These are phyloP conservation scores for Drosophila rellima DNA, from an alignment of 2,888 invertebrate genomes.

Conservation along the genomic window DNA sequence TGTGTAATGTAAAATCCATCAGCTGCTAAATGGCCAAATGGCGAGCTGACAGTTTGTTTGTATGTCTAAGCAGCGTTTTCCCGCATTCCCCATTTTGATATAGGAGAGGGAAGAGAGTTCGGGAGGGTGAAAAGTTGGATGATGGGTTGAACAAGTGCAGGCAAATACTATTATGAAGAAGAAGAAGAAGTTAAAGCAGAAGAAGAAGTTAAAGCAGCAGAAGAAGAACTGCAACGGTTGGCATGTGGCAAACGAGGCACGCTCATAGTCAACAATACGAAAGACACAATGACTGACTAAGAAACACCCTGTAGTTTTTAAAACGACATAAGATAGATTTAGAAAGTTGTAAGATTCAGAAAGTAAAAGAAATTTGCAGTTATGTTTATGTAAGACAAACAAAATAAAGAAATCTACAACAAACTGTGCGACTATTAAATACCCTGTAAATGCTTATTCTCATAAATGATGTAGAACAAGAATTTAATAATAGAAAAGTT, in stretches of 20 bases:
- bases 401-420: background rate
- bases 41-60: constrained; percentile 76
- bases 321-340: background rate
- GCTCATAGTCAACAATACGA: constrained; percentile 8
- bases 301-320: constrained; percentile 22
- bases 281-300: background rate
- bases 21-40: constrained; percentile 66
- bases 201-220: background rate
- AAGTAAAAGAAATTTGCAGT: background rate
- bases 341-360: too few species aligned
- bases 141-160: constrained; percentile 42
- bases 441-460: background rate
- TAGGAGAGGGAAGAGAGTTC: background rate
- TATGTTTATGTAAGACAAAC: background rate
- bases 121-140: constrained; percentile 8
- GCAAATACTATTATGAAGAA: constrained; percentile 20
- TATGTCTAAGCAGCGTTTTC: constrained; percentile 52
- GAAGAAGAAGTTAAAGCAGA: constrained; percentile 6
- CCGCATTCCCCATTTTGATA: constrained; percentile 18
- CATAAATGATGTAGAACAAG: too few species aligned
- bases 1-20: constrained; percentile 73
- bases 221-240: constrained; percentile 30
- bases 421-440: background rate
- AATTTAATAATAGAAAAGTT: too few species aligned
- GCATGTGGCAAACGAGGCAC: constrained; percentile 55